Evolutionary conservation across 2,113 vertebrate species (phyloP), one percentile per base, ranked within the genome.

Genomic region (Lonchura striata): DNA sequence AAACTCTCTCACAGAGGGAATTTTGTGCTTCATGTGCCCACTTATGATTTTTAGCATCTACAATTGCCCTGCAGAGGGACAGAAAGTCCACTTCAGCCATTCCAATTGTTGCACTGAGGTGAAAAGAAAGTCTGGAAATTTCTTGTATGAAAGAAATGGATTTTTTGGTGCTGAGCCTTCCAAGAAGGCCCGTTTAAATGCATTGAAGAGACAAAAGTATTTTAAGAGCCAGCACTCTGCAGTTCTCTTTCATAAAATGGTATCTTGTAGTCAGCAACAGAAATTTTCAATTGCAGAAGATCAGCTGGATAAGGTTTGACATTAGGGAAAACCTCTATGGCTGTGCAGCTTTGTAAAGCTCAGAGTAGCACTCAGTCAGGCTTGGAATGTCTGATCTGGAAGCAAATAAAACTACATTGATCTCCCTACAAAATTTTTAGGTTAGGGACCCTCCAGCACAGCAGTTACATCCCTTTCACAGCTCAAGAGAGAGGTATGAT

Each of bases 401-500:
- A 74, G 46, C 37, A 90, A 70, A 87, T 16, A 54, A 30, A 77
- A 10, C 31, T 39, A 13, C 18, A 41, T 2, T 22, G 23, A 28
- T 60, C 24, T 53, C 21, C n/a, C 42, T 83, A 37, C 15, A 74
- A 44, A 69, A 15, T 19, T 18, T 71, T 74, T n/a, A 66, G 49
- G 46, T 54, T 81, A 5, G n/a, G 56, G 21, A 65, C n/a, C 33
- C 13, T 49, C 8, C 50, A 79, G 22, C 4, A 21, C 15, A 92
- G 59, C 16, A 88, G 63, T 37, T 82, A 15, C 1, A 7, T 8
- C 15, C 20, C 20, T 69, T 88, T 39, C 5, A 61, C 39, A 70
- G 6, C 22, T 71, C 9, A 82, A 44, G 85, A 70, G 31, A 59
- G 97, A 98, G 97, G 97, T 97, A 98, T 97, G 95, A 98, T 98